These are phyloP conservation scores for Zhengitettix transpicula DNA, from an alignment of 2,888 invertebrate species.

Conservation along the genomic window DNA sequence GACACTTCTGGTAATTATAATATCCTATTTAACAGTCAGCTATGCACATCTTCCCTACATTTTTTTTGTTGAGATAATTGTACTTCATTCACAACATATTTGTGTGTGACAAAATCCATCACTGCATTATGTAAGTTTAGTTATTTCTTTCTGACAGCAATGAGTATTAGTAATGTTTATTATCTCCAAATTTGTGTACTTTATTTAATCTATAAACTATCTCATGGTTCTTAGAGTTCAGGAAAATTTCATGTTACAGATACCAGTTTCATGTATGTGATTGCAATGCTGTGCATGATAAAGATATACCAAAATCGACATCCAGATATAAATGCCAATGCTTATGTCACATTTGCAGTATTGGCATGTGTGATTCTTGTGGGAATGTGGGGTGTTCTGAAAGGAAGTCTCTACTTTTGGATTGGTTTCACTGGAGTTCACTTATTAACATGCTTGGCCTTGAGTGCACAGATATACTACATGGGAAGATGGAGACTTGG, in stretches of 20 bases:
- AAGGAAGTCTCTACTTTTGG: conserved; percentile 50
- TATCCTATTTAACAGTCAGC: no score
- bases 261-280: conserved; percentile 86
- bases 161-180: no score
- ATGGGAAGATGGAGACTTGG: conserved; percentile 53
- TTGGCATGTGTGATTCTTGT: conserved; percentile 61
- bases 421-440: conserved; percentile 52
- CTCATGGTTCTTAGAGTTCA: neutral
- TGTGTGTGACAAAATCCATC: no score
- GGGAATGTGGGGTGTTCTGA: conserved; percentile 39
- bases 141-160: no score
- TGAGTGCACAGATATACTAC: conserved; percentile 59
- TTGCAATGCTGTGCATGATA: conserved; percentile 69
- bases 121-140: no score
- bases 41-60: no score
- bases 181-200: no score
- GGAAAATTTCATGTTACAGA: conserved; percentile 36
- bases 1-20: no score
- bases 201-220: no score
- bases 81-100: no score
- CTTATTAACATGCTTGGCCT: conserved; percentile 41
- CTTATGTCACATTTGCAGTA: conserved; percentile 60
- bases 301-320: conserved; percentile 78
- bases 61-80: no score
- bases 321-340: conserved; percentile 72